Base-by-base conservation (phyloP, 2,113 vertebrate species). In the Pandion haliaetus region DNA sequence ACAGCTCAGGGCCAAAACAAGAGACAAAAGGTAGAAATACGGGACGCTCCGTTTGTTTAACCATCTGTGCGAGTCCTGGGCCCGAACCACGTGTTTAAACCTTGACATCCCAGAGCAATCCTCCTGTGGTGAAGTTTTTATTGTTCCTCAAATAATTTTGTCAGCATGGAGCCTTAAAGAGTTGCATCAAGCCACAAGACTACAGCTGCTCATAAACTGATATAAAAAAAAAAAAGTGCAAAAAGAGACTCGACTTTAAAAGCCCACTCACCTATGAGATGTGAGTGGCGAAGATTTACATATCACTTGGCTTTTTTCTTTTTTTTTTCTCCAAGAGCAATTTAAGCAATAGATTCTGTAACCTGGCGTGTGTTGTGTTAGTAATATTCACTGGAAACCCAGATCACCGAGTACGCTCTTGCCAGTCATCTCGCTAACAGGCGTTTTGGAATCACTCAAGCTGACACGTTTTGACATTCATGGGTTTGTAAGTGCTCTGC, bases 1-100 rank as follows among this genome's bases (percentile, higher is more conserved):
- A 97, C 88, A 98, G 97, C 98, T 98, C 98, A 98, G 98, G 98
- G 98, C 97, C 96, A 98, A 98, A 98, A 95, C 94, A 97, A 84
- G 97, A 97, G 91, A 95, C 29, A 67, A 93, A 96, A 91, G 80
- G 66, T 92, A 88, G 95, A 86, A 97, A 96, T 79, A 65, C 36
- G 54, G 84, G 95, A 96, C 8, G 14, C 90, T 97, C 2, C 0
- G 69, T 80, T 96, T 95, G 50, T n/a, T 61, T 84, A 97, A 93
- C 97, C 94, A 85, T 94, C 88, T 94, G 71, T 97, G 95, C 96
- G 62, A 94, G 91, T 89, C 79, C 96, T 97, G 97, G 95, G 97
- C 96, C 97, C 93, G 86, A 97, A 84, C 92, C 91, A 78, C 26
- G 1, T 15, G 42, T 87, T 94, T 95, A 93, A 98, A 96, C 82